These are phyloP conservation scores for Apocrypta bakeri DNA, from an alignment of 1,140 invertebrate genomes.

Conservation along the genomic window DNA sequence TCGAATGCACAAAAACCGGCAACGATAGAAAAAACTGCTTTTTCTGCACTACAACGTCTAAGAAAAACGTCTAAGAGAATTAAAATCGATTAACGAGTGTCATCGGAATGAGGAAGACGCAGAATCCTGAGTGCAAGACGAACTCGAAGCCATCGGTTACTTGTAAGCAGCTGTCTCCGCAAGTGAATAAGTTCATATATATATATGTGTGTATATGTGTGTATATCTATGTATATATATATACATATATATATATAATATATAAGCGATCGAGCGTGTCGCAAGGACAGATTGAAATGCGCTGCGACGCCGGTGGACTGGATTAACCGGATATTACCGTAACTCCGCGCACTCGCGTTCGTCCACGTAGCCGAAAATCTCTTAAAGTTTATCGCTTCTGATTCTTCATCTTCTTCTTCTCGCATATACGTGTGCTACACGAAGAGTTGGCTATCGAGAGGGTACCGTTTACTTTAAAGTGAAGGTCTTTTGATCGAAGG, in stretches of 20 bases:
- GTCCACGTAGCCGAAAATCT: slow-evolving; percentile 25
- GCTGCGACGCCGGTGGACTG: slow-evolving; percentile 17
- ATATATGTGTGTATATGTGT: neutral
- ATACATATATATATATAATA: neutral
- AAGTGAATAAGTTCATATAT: neutral
- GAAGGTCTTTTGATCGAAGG: neutral
- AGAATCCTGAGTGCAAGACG: neutral
- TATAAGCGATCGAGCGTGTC: slow-evolving; percentile 5
- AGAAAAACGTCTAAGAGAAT: neutral
- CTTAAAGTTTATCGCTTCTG: neutral
- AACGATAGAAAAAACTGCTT: too few relatives aligned
- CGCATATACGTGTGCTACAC: neutral
- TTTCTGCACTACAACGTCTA: too few relatives aligned
- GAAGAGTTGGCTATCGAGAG: neutral
- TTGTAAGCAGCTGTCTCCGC: neutral
- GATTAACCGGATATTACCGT: slow-evolving; percentile 50
- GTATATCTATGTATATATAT: neutral
- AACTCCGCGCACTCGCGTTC: slow-evolving; percentile 7
- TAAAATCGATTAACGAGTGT: neutral
- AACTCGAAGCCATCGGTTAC: neutral
- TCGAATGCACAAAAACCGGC: too few relatives aligned
- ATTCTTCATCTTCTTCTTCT: neutral
- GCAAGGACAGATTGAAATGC: slow-evolving; percentile 39
- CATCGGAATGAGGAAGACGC: neutral
- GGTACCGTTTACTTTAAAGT: neutral